A percentile compares a stretch with the other conserved stretches of the same genome.
Conservation (phyloP, 2,888 invertebrate genomes). For the Cephus pygmeus region DNA sequence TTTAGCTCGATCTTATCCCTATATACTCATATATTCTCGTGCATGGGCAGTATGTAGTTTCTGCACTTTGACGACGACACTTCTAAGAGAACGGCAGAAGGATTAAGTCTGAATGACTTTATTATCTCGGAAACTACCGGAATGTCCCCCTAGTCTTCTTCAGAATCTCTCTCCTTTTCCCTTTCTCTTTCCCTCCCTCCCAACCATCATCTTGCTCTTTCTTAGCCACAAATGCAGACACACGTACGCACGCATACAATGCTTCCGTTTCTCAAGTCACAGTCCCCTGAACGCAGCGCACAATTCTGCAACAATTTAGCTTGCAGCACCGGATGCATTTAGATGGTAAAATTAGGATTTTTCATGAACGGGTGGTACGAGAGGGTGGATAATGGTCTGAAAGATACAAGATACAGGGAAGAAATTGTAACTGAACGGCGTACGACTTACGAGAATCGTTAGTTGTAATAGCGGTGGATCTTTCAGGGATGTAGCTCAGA, state of each 20-base stretch:
- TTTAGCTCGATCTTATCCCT: no score
- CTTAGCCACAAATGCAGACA: no score
- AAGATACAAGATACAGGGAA: conserved; percentile 28
- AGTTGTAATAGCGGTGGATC: conserved; percentile 38
- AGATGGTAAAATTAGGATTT: conserved; percentile 54
- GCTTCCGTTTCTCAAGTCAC: no score
- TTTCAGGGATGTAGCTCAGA: conserved; percentile 4
- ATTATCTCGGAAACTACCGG: conserved; percentile 49
- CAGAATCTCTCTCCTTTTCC: no score
- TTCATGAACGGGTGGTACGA: conserved; percentile 30
- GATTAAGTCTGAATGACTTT: conserved; percentile 54
- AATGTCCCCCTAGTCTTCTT: no score
- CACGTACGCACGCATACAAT: no score
- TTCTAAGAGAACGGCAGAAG: conserved; percentile 22
- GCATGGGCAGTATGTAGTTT: no score
- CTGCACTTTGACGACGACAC: no score
- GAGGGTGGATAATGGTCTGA: conserved; percentile 33
- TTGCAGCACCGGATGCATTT: conserved; percentile 51
- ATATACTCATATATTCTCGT: no score
- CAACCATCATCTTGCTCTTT: conserved; percentile 19
- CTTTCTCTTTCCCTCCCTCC: neutral
- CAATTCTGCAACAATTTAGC: conserved; percentile 45
- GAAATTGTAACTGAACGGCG: conserved; percentile 18
- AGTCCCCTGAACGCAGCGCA: conserved; percentile 28
- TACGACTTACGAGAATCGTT: conserved; percentile 42